These are phyloP conservation scores for Caenorhabditis imperialis DNA, from an alignment of 2,888 invertebrate species.

Conservation along the genomic window DNA sequence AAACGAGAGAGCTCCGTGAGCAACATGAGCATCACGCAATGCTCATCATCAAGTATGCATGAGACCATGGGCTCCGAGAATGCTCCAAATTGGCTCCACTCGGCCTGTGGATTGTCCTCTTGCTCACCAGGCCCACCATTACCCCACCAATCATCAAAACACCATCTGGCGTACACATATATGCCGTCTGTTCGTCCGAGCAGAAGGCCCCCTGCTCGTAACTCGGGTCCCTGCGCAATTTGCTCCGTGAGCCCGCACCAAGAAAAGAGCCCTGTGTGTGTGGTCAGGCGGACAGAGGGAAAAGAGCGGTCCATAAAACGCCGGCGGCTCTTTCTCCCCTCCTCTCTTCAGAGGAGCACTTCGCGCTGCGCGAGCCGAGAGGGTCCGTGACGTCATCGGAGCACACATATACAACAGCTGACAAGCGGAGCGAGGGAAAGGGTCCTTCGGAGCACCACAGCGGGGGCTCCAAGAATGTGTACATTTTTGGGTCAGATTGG, in stretches of 20 bases:
- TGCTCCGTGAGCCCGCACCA: no score
- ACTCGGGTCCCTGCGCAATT: conserved; percentile 31
- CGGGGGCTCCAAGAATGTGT: no score
- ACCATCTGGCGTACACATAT: background rate
- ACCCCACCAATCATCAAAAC: background rate
- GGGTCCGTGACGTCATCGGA: background rate
- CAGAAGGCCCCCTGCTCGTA: no score
- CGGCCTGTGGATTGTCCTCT: background rate
- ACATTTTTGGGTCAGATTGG: no score
- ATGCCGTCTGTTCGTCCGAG: background rate
- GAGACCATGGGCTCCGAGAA: background rate
- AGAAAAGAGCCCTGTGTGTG: no score
- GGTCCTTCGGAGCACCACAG: background rate
- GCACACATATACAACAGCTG: background rate
- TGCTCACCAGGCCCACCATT: background rate
- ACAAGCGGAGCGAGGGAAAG: background rate
- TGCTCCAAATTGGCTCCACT: background rate
- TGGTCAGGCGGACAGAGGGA: no score
- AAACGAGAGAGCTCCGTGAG: background rate
- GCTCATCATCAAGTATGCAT: conserved; percentile 37
- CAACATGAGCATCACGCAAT: conserved; percentile 8
- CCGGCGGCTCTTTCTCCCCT: no score
- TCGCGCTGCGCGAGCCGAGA: background rate
- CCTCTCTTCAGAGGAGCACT: no score
- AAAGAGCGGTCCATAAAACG: no score